Conservation (phyloP, 2,888 invertebrate species). For the Drosophila austrosaltans region DNA sequence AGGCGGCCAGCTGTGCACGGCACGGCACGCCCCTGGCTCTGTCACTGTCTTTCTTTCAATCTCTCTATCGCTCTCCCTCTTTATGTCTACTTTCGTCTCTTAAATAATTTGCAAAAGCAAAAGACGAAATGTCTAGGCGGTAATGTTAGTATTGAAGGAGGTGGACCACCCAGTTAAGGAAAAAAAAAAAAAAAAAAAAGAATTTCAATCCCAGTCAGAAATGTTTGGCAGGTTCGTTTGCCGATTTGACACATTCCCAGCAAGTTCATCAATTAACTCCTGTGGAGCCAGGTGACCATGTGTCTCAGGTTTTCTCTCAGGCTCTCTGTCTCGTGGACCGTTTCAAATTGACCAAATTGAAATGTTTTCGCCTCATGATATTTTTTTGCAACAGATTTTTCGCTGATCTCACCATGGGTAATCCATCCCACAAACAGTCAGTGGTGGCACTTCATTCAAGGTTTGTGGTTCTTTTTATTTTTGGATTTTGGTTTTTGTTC, state of each 20-base stretch:
- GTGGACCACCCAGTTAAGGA: slow-evolving; percentile 63
- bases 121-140: slow-evolving; percentile 73
- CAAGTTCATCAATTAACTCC: slow-evolving; percentile 67
- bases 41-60: slow-evolving; percentile 32
- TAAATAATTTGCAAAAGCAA: slow-evolving; percentile 70
- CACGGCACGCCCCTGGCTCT: slow-evolving; percentile 63
- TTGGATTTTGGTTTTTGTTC: too few relatives aligned
- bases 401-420: slow-evolving; percentile 2
- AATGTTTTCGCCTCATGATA: slow-evolving; percentile 30
- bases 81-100: neutral
- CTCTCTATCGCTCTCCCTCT: slow-evolving; percentile 25
- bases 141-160: slow-evolving; percentile 26
- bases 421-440: neutral
- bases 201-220: slow-evolving; percentile 1
- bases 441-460: neutral
- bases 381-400: slow-evolving; percentile 10
- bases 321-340: slow-evolving; percentile 18
- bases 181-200: slow-evolving; percentile 2
- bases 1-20: slow-evolving; percentile 44
- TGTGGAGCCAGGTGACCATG: slow-evolving; percentile 58
- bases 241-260: slow-evolving; percentile 21
- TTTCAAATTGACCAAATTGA: slow-evolving; percentile 59
- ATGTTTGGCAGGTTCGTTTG: slow-evolving; percentile 3
- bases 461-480: neutral
- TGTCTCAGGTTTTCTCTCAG: neutral